phyloP scores from a whole-genome alignment of 1,140 invertebrate species.

The Penaeus chinensis region DNA sequence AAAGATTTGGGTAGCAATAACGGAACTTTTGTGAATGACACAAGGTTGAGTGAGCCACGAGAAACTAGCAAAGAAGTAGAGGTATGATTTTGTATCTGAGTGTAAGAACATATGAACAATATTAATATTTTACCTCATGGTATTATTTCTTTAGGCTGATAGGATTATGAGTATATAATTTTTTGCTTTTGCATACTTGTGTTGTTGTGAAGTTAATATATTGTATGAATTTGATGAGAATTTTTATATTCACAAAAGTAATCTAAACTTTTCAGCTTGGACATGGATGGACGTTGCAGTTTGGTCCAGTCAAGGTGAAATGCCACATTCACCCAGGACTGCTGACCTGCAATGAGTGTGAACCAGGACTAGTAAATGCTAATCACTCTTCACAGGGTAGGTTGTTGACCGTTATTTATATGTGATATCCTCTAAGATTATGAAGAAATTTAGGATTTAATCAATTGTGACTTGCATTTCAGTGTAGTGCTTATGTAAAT shows the following conservation, averaged over 20 bases:
- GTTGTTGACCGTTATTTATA: background rate
- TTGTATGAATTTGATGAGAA: background rate
- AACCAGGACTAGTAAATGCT: conserved; percentile 80
- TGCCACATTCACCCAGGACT: conserved; percentile 88
- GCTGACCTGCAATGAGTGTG: conserved; percentile 89
- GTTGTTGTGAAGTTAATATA: too few species aligned
- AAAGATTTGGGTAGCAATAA: conserved; percentile 50
- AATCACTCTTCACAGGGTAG: background rate
- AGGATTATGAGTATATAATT: background rate
- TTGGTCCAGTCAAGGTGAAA: conserved; percentile 81
- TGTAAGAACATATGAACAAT: background rate
- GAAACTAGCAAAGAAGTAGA: conserved; percentile 38
- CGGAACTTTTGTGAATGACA: conserved; percentile 45
- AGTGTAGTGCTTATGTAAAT: too few species aligned
- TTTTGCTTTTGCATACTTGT: too few species aligned
- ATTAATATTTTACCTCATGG: background rate
- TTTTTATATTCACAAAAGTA: background rate
- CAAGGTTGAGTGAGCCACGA: conserved; percentile 31
- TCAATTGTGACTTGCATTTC: too few species aligned
- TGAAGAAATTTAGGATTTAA: too few species aligned
- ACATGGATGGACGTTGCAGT: conserved; percentile 57
- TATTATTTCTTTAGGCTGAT: background rate
- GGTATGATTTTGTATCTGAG: background rate
- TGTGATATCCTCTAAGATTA: too few species aligned
- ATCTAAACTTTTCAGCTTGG: conserved; percentile 33